Evolutionary conservation across 1,140 invertebrate species (phyloP), one percentile per base, ranked within the genome.

Genomic region (Holotrichia oblita): DNA sequence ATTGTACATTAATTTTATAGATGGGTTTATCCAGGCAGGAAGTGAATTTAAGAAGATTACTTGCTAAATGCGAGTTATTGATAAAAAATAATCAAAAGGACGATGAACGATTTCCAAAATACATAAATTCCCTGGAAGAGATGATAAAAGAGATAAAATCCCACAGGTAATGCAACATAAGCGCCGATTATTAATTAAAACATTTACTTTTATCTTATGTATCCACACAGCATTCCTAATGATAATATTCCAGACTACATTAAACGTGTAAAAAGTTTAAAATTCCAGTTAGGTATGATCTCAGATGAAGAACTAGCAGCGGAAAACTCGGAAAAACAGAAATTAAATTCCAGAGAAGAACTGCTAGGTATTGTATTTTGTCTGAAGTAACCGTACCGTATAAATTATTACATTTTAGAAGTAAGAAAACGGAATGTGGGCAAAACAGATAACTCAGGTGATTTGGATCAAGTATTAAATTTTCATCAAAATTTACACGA

Each of bases 401-500:
- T 55, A 44, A 44, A 44, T 44, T n/a, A 4, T 3, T 17, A 55
- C 17, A 55, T 41, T 76, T 20, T 48, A 77, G 78, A 59, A 9
- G 8, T 77, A 34, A 76, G 78, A 20, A 69, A 79, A 76, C 55
- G 86, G 77, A 83, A 79, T 72, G 41, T 80, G 40, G 34, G 72
- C 10, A 82, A 83, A 80, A 34, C 61, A 55, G 44, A 74, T 69
- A 20, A 24, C 20, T 88, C 85, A 80, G 91, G 93, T 80, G 94
- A 97, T 85, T 89, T 96, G 74, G 94, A 97, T 85, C 91, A 93
- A 73, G 84, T 97, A 12, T 88, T 98, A 44, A 94, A 95, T 85
- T 94, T 96, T 86, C 95, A 98, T 85, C 91, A 95, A 82, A 92
- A 93, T 81, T 92, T 95, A 86, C 96, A 98, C 85, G 96, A 97